Percentiles rank a stretch among this genome's conserved stretches.
Conservation (phyloP, 1,140 invertebrate species). For the Drosophila arizonae region DNA sequence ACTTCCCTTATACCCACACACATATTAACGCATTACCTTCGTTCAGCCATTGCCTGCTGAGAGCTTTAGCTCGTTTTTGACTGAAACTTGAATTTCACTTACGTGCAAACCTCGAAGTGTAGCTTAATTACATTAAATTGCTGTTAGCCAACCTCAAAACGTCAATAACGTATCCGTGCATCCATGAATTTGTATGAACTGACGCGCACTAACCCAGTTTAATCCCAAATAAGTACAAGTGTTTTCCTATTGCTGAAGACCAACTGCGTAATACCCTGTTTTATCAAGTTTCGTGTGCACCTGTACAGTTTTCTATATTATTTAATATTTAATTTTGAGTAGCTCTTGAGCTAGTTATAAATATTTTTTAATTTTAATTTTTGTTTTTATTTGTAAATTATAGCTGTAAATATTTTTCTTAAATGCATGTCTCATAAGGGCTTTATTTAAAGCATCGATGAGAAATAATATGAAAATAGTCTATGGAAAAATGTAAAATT, state of each 20-base stretch:
- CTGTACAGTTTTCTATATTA: no score
- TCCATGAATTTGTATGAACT: constrained; percentile 72
- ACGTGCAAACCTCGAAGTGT: constrained; percentile 35
- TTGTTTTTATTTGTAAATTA: no score
- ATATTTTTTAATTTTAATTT: no score
- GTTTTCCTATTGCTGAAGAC: not conserved
- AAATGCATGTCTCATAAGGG: no score
- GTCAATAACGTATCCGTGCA: constrained; percentile 14
- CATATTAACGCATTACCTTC: constrained; percentile 18
- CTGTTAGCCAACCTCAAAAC: constrained; percentile 27
- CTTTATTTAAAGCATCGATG: no score
- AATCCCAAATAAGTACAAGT: not conserved
- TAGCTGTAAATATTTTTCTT: no score
- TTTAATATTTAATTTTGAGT: no score
- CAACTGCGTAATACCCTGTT: not conserved
- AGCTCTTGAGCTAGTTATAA: no score
- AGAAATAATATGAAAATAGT: no score
- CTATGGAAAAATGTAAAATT: no score
- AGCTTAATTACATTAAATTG: constrained; percentile 66
- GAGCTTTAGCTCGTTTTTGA: constrained; percentile 35
- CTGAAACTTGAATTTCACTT: constrained; percentile 53
- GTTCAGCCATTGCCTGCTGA: constrained; percentile 31
- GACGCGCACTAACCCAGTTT: constrained; percentile 67
- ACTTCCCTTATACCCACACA: not conserved
- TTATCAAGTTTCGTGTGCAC: no score